These are phyloP conservation scores for Erpobdella octoculata DNA, from an alignment of 2,888 invertebrate species.

Conservation along the genomic window DNA sequence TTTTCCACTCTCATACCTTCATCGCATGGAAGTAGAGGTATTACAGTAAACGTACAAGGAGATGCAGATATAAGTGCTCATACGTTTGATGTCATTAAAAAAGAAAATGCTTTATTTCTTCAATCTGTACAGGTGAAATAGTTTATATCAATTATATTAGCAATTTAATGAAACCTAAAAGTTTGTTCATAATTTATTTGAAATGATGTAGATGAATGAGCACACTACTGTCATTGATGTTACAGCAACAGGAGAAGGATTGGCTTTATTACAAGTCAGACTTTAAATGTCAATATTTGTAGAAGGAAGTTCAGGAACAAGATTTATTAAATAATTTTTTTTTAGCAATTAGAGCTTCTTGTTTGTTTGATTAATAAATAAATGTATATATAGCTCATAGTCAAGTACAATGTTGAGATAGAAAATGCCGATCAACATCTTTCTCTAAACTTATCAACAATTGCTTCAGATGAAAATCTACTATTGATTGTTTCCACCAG, in stretches of 20 bases:
- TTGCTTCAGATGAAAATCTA: background rate
- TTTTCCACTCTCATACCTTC: conserved; percentile 2
- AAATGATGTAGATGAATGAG: conserved; percentile 32
- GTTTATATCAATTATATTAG: conserved; percentile 1
- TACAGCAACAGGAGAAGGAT: conserved; percentile 18
- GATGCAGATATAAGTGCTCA: background rate
- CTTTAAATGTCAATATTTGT: background rate
- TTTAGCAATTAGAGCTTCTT: background rate
- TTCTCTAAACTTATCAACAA: background rate
- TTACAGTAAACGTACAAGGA: conserved; percentile 7
- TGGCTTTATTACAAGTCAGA: conserved; percentile 19
- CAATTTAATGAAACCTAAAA: no score
- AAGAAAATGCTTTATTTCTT: conserved; percentile 21
- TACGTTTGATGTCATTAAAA: conserved; percentile 17
- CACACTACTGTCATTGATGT: conserved; percentile 23
- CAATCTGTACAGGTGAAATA: conserved; percentile 22
- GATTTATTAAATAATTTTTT: background rate
- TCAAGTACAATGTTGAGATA: background rate
- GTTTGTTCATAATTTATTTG: background rate
- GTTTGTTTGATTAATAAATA: background rate
- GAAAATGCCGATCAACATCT: background rate
- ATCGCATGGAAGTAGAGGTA: background rate
- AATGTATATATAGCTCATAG: conserved; percentile 5
- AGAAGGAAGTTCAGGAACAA: background rate
- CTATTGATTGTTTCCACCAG: background rate